These are phyloP conservation scores for Nesospiza acunhae DNA, from an alignment of 2,113 vertebrate species.

Conservation along the genomic window DNA sequence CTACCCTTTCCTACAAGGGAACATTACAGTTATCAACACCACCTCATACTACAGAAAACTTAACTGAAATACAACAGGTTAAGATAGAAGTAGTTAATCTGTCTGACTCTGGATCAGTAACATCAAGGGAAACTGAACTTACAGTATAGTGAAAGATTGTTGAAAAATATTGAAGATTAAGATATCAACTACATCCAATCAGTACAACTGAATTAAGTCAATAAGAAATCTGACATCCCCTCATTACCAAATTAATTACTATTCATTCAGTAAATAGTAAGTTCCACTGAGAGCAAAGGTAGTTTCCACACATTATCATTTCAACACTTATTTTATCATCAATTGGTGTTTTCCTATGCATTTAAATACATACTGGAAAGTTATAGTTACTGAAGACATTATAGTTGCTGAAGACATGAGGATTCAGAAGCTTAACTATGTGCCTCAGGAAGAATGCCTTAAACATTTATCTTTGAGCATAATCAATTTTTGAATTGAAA, in stretches of 20 bases:
- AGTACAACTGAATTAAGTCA: background rate
- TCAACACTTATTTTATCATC: background rate
- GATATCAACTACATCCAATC: background rate
- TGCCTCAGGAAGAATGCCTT: background rate
- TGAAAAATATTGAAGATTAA: background rate
- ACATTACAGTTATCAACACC: background rate
- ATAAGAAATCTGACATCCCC: background rate
- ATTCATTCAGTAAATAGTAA: background rate
- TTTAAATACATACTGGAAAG: background rate
- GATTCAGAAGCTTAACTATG: background rate
- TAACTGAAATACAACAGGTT: background rate
- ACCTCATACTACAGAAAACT: background rate
- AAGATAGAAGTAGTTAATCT: background rate
- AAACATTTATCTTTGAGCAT: background rate
- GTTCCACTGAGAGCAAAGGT: background rate
- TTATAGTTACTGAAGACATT: background rate
- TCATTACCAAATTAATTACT: background rate
- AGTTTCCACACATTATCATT: background rate
- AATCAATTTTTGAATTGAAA: background rate
- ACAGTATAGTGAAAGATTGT: rapidly evolving
- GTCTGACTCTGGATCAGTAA: background rate
- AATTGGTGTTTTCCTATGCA: background rate
- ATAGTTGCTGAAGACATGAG: background rate
- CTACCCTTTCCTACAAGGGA: background rate
- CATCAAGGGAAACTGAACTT: background rate